These are phyloP conservation scores for Crotalus helleri DNA, from an alignment of 2,113 vertebrate species.

Conservation along the genomic window DNA sequence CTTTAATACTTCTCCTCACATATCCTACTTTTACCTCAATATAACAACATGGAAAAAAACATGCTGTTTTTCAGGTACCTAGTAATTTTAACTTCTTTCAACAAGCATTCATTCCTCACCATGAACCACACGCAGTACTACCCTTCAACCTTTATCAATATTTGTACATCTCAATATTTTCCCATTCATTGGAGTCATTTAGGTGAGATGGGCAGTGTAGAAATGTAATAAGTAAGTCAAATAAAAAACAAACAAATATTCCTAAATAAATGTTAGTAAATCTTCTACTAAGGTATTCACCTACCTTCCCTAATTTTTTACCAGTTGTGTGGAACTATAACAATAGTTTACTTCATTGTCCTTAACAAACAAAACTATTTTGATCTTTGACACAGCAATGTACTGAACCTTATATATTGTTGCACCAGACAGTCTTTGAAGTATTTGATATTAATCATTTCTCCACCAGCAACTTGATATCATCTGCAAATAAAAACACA, in stretches of 20 bases:
- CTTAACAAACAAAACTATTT: not conserved
- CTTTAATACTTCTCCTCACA: not conserved
- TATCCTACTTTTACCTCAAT: not conserved
- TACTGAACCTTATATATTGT: not conserved
- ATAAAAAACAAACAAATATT: not conserved
- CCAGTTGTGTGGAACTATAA: not conserved
- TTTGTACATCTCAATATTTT: not conserved
- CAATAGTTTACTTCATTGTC: not conserved
- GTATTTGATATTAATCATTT: not conserved
- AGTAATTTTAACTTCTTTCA: not conserved
- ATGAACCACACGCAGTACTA: not conserved
- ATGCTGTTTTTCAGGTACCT: not conserved
- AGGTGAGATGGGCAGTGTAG: not conserved
- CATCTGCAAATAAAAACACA: not conserved
- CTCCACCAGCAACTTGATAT: not conserved
- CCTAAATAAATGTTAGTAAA: not conserved
- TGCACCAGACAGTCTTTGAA: not conserved
- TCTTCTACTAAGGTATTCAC: not conserved
- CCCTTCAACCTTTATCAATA: not conserved
- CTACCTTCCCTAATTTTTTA: not conserved
- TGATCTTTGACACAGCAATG: not conserved
- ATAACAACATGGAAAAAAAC: not conserved
- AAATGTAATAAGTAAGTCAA: not conserved
- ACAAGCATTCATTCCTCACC: not conserved
- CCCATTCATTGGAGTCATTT: not conserved